Conservation (phyloP, 2,888 invertebrate species). For the Tetrapedia diversipes region DNA sequence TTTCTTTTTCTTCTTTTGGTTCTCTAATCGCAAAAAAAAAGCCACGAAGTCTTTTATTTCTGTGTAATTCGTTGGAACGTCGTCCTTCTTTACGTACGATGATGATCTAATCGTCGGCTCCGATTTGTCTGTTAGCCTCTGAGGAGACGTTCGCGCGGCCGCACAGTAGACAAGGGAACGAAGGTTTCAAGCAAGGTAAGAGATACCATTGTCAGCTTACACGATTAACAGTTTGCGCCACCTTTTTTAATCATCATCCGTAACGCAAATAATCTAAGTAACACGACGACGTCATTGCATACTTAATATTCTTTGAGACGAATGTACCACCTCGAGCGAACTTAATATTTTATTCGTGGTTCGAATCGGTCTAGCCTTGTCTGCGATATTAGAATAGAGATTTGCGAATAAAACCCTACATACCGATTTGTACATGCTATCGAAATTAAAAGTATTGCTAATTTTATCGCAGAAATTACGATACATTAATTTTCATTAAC, state of each 20-base stretch:
- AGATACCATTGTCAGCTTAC: constrained; percentile 56
- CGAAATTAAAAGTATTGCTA: too few species aligned
- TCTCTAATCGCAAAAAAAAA: neutral
- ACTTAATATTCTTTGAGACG: constrained; percentile 47
- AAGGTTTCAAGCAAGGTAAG: constrained; percentile 82
- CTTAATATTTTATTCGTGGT: neutral
- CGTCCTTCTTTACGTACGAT: too few species aligned
- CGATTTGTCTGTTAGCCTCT: constrained; percentile 73
- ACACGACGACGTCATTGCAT: constrained; percentile 66
- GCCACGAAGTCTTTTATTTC: too few species aligned
- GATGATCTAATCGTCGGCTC: constrained; percentile 15
- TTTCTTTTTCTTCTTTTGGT: too few species aligned
- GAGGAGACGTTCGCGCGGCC: constrained; percentile 83
- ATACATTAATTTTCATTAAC: too few species aligned
- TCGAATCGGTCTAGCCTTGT: neutral
- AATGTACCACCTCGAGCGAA: constrained; percentile 3
- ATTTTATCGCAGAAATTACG: too few species aligned
- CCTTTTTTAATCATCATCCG: constrained; percentile 42
- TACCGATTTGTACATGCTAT: too few species aligned
- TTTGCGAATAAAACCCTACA: too few species aligned
- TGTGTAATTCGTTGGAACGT: too few species aligned
- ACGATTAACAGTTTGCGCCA: constrained; percentile 62
- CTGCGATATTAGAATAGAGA: neutral
- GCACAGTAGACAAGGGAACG: constrained; percentile 81
- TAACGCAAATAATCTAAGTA: constrained; percentile 62